Conservation (phyloP, 2,888 invertebrate genomes). For the Drosophila nigricruria region DNA sequence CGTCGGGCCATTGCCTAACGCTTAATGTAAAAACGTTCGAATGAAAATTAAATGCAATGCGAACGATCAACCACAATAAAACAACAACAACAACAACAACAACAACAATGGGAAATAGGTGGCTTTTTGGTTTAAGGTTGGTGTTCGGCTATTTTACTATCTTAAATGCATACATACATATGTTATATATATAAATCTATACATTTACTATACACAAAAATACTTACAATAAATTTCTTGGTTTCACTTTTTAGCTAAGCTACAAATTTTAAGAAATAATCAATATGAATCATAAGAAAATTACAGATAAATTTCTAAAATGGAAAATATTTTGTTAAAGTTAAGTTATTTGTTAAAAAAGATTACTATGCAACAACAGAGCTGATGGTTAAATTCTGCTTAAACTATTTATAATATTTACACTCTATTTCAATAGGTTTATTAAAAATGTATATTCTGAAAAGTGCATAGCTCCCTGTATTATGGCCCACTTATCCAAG, state of each 20-base stretch:
- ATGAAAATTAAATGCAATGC: constrained; percentile 38
- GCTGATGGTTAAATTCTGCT: no score
- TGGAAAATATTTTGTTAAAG: no score
- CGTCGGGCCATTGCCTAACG: constrained; percentile 24
- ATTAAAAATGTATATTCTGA: no score
- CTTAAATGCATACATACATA: neutral
- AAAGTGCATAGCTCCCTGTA: no score
- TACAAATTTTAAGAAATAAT: neutral
- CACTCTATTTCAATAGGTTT: neutral
- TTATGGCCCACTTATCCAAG: neutral
- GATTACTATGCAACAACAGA: no score
- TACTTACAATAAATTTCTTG: neutral
- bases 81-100: constrained; percentile 32
- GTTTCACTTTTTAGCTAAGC: neutral
- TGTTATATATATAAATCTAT: neutral
- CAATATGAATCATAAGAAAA: neutral
- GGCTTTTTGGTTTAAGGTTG: constrained; percentile 97
- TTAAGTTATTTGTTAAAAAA: no score
- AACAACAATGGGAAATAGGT: constrained; percentile 86
- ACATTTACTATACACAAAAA: neutral
- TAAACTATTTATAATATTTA: neutral
- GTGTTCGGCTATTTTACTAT: constrained; percentile 85
- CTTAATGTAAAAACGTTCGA: constrained; percentile 16
- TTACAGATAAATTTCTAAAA: neutral
- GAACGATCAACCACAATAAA: constrained; percentile 14